Evolutionary conservation across 2,797 vertebrate species (phyloP), one percentile per base, ranked within the genome.

Genomic region (Mico argentatus): DNA sequence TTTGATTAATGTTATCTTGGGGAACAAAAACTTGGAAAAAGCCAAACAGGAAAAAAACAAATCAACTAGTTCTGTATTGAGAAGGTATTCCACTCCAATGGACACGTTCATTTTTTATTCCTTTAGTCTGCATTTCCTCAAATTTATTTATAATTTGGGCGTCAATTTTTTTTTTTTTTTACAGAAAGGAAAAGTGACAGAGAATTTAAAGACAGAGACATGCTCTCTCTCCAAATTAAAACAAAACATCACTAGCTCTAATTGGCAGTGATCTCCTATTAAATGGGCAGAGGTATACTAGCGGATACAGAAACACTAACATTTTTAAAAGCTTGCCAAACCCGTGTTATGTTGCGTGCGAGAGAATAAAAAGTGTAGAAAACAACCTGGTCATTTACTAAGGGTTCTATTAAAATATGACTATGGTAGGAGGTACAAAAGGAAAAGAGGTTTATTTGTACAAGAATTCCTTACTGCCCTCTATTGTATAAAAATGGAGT

Each of bases 31-130:
- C 4, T 7, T 79, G 44, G 41, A 80, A 90, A 92, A 88, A 90
- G 8, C 15, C 46, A 92, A 81, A 75, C 27, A 87, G 5, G 20
- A 33, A 90, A 86, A 82, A 73, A 67, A 73, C 22, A 41, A 73
- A 36, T 44, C 83, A 89, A 27, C 12, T 46, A 95, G 77, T 27
- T 89, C 41, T 94, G 10, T 86, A 89, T 0, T 97, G 24, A 24
- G 14, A 89, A 93, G 75, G 15, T 36, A 70, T 90, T 84, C 0
- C 19, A 73, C 89, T 94, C 84, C 88, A 95, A 91, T 0, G 8
- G 87, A 92, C 87, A 64, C 50, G 95, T 97, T 97, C 87, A 76
- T 12, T 91, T 96, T 97, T 88, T 95, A 97, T 97, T 95, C 93
- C 41, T 5, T 88, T 79, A 88, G 52, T 97, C 88, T 91, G 90